Evolutionary conservation across 2,113 vertebrate species (phyloP).

Genomic region (Vombatus ursinus): DNA sequence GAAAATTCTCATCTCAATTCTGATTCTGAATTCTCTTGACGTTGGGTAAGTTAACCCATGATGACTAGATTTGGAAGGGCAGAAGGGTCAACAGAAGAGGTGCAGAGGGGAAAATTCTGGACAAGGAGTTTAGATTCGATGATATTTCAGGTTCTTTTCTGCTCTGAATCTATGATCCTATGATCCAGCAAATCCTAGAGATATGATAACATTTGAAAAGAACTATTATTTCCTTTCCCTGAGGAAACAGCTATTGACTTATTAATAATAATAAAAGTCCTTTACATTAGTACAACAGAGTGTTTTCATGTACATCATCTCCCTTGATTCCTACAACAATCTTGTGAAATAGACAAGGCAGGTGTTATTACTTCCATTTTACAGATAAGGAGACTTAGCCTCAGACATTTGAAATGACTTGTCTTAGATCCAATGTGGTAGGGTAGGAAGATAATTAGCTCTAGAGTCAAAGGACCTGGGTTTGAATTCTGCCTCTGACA

Average conservation of each 20-base stretch:
- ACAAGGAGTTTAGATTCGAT: not conserved
- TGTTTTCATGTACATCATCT: not conserved
- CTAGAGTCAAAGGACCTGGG: fast-evolving
- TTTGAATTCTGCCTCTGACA: not conserved
- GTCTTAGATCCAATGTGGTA: not conserved
- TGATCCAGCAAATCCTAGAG: not conserved
- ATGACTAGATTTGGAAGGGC: not conserved
- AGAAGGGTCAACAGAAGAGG: fast-evolving
- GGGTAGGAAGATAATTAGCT: not conserved
- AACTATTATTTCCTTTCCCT: not conserved
- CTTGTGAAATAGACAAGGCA: not conserved
- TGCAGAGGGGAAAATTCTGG: fast-evolving
- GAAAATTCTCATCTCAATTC: not conserved
- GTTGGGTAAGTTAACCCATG: slow-evolving; percentile 42
- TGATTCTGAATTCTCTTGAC: not conserved
- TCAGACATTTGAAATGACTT: not conserved
- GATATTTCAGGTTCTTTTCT: not conserved
- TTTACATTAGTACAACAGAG: not conserved
- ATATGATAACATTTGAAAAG: not conserved
- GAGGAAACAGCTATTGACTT: not conserved
- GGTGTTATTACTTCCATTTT: not conserved
- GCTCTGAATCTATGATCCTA: not conserved
- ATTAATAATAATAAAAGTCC: not conserved
- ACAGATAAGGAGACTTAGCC: not conserved
- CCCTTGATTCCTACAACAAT: not conserved